These are phyloP conservation scores for Pipistrellus pygmaeus DNA, from an alignment of 2,797 vertebrate species.

Conservation along the genomic window DNA sequence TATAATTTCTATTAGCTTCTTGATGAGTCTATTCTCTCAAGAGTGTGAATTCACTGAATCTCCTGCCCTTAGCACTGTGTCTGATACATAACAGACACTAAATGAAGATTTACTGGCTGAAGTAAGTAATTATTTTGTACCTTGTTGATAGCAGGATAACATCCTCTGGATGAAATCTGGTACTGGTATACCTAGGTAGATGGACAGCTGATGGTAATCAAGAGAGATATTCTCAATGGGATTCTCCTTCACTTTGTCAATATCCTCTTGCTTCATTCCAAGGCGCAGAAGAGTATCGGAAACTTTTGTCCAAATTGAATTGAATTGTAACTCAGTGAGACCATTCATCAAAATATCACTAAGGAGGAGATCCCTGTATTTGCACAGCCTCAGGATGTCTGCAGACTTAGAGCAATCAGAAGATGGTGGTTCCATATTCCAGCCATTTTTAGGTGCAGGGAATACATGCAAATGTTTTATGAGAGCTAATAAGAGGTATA, in stretches of 20 bases:
- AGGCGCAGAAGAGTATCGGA: constrained; percentile 83
- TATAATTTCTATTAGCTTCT: constrained; percentile 56
- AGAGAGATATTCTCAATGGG: constrained; percentile 83
- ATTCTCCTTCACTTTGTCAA: constrained; percentile 83
- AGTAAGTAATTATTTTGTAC: constrained; percentile 73
- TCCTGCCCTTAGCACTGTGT: constrained; percentile 17
- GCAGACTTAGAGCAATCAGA: constrained; percentile 83
- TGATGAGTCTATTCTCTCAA: neutral
- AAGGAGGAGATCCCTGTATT: constrained; percentile 80
- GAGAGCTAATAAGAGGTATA: constrained; percentile 78
- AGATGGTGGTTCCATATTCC: constrained; percentile 80
- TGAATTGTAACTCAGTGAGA: constrained; percentile 82
- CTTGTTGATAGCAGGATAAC: constrained; percentile 83
- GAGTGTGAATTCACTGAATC: constrained; percentile 28
- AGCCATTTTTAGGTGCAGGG: constrained; percentile 80
- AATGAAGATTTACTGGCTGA: constrained; percentile 49
- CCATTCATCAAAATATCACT: constrained; percentile 84
- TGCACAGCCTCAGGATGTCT: constrained; percentile 82
- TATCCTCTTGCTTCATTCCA: constrained; percentile 83
- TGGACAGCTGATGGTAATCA: constrained; percentile 81
- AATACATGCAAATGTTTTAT: constrained; percentile 83
- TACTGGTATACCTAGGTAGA: constrained; percentile 83
- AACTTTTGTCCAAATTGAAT: constrained; percentile 83
- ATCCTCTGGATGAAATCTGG: constrained; percentile 84
- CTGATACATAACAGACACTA: constrained; percentile 48